Percentiles rank a stretch among this genome's conserved stretches.
phyloP scores from a whole-genome alignment of 1,140 invertebrate species.

The Campodea augens region DNA sequence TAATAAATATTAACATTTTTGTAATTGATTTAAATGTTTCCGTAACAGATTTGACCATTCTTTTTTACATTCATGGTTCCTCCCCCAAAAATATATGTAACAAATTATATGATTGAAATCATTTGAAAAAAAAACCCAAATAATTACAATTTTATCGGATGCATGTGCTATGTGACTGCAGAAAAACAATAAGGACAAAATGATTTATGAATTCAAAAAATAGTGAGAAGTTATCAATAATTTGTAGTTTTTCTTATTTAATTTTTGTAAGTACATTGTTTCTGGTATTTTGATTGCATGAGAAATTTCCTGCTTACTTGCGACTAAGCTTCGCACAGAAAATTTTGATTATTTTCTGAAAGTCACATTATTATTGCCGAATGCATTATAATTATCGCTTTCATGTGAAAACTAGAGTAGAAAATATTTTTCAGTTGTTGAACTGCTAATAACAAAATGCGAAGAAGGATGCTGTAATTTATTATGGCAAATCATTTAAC shows the following conservation, averaged over 20 bases:
- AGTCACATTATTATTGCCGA: not conserved
- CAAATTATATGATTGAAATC: not conserved
- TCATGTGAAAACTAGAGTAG: not conserved
- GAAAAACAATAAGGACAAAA: too few relatives aligned
- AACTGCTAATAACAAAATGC: not conserved
- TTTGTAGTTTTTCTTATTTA: not conserved
- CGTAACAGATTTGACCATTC: not conserved
- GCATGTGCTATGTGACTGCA: too few relatives aligned
- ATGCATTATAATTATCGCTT: not conserved
- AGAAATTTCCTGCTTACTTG: not conserved
- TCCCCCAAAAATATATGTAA: not conserved
- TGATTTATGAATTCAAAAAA: not conserved
- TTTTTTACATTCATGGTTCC: not conserved
- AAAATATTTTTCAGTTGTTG: not conserved
- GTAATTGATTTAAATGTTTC: constrained; percentile 1
- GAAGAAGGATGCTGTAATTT: too few relatives aligned
- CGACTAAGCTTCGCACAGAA: not conserved
- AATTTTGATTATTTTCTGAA: not conserved
- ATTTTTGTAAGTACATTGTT: not conserved
- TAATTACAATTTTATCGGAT: not conserved
- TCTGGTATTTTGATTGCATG: not conserved
- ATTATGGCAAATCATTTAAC: too few relatives aligned
- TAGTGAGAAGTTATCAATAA: not conserved
- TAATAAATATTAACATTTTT: too few relatives aligned
- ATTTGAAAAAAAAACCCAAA: not conserved